Base-by-base conservation (phyloP, 2,113 vertebrate genomes). In the Atlantisia rogersi region DNA sequence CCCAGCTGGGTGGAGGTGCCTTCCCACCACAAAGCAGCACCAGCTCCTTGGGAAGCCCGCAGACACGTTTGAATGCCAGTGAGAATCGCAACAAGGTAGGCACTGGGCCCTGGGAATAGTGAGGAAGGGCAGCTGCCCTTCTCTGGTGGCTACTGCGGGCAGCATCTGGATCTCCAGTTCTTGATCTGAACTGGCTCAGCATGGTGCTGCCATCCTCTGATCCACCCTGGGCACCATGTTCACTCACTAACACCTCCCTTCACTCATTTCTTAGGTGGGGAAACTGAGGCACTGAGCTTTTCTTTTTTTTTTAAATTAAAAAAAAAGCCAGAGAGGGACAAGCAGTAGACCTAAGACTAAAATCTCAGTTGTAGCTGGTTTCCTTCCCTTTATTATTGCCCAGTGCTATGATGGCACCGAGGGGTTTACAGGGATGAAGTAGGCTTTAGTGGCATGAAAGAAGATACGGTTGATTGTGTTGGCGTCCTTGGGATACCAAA, bases 11-110 rank as follows among this genome's bases (percentile, higher is more conserved):
- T 76, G 81, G 80, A 94, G 70, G 75, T 9, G 9, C 71, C 42
- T 67, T 67, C 71, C 29, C 48, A 56, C 55, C 4, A 1, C 88
- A 87, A 25, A 94, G 90, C 88, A 80, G 40, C 16, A 3, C 91
- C 25, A 26, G 86, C 76, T 83, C 94, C 71, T 90, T 15, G 3
- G 93, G 94, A 97, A 86, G 76, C 76, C 94, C 5, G 0, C 97
- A 96, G 58, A 58, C 77, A 55, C 52, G 11, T 31, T 29, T 59
- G n/a, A 95, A 79, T 28, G 94, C 92, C 83, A 97, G 80, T 90
- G 95, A 95, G 70, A 98, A 97, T 65, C 69, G 4, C 75, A 97
- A 97, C 35, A 94, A 97, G 97, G 86, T 91, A 87, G 67, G 85
- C 39, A 53, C 37, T 29, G 62, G 37, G 9, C 39, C 28, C 53